Evolutionary conservation across 2,113 vertebrate genomes (phyloP), one percentile per base, ranked within the genome.

Genomic region (Acrocephalus arundinaceus): DNA sequence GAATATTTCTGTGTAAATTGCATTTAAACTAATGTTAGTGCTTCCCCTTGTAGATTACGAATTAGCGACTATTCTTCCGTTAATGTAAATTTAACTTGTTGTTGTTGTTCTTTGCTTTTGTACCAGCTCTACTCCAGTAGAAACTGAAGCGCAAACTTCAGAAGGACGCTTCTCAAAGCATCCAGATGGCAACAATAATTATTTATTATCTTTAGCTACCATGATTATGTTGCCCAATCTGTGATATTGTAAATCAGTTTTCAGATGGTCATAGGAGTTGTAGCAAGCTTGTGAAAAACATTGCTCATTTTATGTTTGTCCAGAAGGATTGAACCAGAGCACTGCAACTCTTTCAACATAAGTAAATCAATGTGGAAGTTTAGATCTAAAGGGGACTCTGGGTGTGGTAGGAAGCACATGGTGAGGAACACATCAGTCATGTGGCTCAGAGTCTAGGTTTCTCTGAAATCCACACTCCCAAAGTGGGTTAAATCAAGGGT

Each of bases 151-250:
- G 4, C 73, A 94, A 63, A 95, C 79, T 97, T 97, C 82, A 96
- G 95, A 96, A 93, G 65, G 80, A 94, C 0, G 1, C 80, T 95
- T 96, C 96, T 97, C 86, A 91, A 95, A 95, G 67, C 19, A 1
- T 94, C 97, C 97, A 98, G 97, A 97, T 98, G 98, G 97, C 91
- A 96, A 94, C 81, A 95, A 96, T 97, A 96, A 97, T 98, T 97
- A 97, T 97, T 97, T 97, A 98, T 98, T 97, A 97, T 97, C 97
- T 97, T 97, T 96, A 97, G 95, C 88, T 96, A 87, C 87, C 83
- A 90, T 81, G 90, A 97, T 97, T 97, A 95, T 89, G 70, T 94
- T 96, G 92, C 75, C 81, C 95, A 97, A 96, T 97, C 97, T 97
- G 97, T 94, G 95, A 95, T 89, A 96, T 94, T 97, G 90, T 97